Evolutionary conservation across 2,888 invertebrate genomes (phyloP).

Genomic region (Erebia aethiops): DNA sequence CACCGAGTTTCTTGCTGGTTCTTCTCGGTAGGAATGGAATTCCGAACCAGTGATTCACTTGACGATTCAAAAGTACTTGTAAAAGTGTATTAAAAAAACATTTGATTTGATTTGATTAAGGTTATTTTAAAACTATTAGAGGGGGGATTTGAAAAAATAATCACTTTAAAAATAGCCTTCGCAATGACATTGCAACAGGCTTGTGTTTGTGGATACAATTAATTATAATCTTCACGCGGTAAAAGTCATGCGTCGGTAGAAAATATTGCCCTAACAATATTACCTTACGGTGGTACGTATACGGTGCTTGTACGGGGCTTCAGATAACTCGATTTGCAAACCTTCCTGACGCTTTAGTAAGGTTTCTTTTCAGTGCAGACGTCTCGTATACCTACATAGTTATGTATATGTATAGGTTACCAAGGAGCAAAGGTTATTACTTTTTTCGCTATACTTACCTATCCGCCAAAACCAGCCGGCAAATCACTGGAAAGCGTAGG

Average conservation of each 20-base stretch:
- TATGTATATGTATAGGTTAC: neutral
- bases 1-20: too few species aligned
- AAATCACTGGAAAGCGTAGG: too few species aligned
- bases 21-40: too few species aligned
- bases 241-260: conserved; percentile 27
- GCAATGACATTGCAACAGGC: conserved; percentile 26
- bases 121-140: neutral
- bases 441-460: too few species aligned
- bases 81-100: too few species aligned
- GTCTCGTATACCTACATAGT: conserved; percentile 6
- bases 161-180: conserved; percentile 17
- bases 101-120: too few species aligned
- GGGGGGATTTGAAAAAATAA: neutral
- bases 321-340: conserved; percentile 72
- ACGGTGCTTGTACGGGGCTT: conserved; percentile 64
- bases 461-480: too few species aligned
- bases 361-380: conserved; percentile 61
- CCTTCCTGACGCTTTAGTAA: conserved; percentile 58
- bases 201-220: neutral
- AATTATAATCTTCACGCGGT: neutral
- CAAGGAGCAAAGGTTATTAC: too few species aligned
- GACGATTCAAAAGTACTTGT: too few species aligned
- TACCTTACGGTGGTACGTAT: conserved; percentile 46
- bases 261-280: conserved; percentile 33
- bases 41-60: too few species aligned